These are phyloP conservation scores for Benthosema pterotum DNA, from an alignment of 2,797 vertebrate genomes.

Conservation along the genomic window DNA sequence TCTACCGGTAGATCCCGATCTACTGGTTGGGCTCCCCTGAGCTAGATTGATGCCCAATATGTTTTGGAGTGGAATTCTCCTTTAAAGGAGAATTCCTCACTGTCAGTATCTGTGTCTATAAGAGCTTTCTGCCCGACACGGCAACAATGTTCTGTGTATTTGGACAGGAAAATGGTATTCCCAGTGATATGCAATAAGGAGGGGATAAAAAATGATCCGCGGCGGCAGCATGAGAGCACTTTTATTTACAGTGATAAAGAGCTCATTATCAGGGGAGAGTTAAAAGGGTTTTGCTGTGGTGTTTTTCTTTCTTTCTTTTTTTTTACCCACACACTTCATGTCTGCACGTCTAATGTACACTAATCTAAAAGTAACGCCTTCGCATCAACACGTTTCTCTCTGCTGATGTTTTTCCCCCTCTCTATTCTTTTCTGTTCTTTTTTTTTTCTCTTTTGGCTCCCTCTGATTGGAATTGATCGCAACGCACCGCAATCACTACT, in stretches of 20 bases:
- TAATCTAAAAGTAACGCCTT: slow-evolving; percentile 66
- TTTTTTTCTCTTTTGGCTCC: slow-evolving; percentile 41
- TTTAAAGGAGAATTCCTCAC: no score
- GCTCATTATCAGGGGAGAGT: slow-evolving; percentile 39
- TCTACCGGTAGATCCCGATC: no score
- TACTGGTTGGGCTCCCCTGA: no score
- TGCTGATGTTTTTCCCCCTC: no score
- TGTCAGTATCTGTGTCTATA: no score
- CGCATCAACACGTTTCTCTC: slow-evolving; percentile 52
- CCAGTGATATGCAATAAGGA: slow-evolving; percentile 27
- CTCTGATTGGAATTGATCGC: slow-evolving; percentile 57
- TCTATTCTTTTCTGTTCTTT: slow-evolving; percentile 35
- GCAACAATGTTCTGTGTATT: slow-evolving; percentile 11
- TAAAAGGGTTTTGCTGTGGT: slow-evolving; percentile 20
- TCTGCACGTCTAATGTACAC: slow-evolving; percentile 44
- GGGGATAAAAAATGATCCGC: slow-evolving; percentile 37
- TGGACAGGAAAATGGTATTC: slow-evolving; percentile 36
- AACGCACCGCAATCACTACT: slow-evolving; percentile 47
- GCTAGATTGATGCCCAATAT: no score
- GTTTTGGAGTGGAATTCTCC: no score
- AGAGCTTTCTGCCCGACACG: no score
- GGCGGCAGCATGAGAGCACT: slow-evolving; percentile 39
- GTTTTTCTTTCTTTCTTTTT: no score
- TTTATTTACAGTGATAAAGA: slow-evolving; percentile 62
- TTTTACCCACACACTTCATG: slow-evolving; percentile 14